phyloP scores from a whole-genome alignment of 2,113 vertebrate genomes.

The Saguinus midas region DNA sequence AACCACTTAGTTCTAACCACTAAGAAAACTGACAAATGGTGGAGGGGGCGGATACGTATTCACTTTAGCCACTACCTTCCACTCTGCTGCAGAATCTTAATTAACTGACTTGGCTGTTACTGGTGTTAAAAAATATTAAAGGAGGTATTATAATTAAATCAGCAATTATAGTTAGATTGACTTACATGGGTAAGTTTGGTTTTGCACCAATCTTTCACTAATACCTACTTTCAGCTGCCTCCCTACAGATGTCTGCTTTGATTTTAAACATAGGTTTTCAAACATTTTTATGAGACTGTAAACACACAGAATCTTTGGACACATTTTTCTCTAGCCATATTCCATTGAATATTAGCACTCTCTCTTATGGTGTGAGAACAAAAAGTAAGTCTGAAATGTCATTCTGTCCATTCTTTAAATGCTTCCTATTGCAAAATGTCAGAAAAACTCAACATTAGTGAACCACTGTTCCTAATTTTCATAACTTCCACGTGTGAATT shows the following conservation, averaged over 20 bases:
- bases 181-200: background rate
- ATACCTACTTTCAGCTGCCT: slow-evolving; percentile 29
- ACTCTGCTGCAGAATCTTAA: background rate
- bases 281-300: slow-evolving; percentile 24
- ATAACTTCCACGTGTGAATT: background rate
- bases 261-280: slow-evolving; percentile 39
- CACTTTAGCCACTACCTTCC: background rate
- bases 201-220: slow-evolving; percentile 19
- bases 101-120: background rate
- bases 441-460: slow-evolving; percentile 15
- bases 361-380: slow-evolving; percentile 16
- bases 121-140: slow-evolving; percentile 14
- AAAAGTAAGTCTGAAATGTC: slow-evolving; percentile 21
- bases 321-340: slow-evolving; percentile 15
- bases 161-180: background rate
- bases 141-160: background rate
- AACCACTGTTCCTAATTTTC: slow-evolving; percentile 34
- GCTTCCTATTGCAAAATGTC: slow-evolving; percentile 49
- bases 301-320: slow-evolving; percentile 35
- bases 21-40: background rate
- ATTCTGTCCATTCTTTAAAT: slow-evolving; percentile 41
- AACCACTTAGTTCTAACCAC: background rate
- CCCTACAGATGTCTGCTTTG: slow-evolving; percentile 3
- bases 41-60: background rate
- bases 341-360: background rate